phyloP scores from a whole-genome alignment of 1,140 invertebrate genomes.

The Dendrolimus punctatus region DNA sequence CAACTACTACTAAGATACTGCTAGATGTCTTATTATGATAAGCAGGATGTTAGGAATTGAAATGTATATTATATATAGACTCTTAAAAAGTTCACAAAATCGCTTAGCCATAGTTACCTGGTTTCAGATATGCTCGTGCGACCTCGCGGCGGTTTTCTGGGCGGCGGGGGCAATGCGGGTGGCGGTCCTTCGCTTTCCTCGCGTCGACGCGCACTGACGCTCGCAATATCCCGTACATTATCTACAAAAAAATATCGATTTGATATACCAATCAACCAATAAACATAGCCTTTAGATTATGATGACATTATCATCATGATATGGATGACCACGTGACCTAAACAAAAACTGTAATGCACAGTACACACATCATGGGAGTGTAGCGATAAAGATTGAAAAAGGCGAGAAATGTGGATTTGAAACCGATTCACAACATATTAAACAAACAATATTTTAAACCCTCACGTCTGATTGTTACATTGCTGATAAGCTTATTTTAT shows the following conservation, averaged over 20 bases:
- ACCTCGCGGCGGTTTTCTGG: slow-evolving; percentile 67
- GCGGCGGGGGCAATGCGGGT: slow-evolving; percentile 63
- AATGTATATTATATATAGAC: neutral
- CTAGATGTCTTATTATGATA: too few relatives aligned
- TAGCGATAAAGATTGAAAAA: too few relatives aligned
- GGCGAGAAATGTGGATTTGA: too few relatives aligned
- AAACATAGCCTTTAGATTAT: slow-evolving; percentile 5
- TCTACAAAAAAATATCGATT: slow-evolving; percentile 31
- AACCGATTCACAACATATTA: too few relatives aligned
- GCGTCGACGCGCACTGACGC: slow-evolving; percentile 37
- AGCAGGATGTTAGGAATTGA: too few relatives aligned
- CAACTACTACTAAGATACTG: too few relatives aligned
- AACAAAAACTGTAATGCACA: too few relatives aligned
- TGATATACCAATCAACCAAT: slow-evolving; percentile 24
- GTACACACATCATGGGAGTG: too few relatives aligned
- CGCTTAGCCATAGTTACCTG: slow-evolving; percentile 22
- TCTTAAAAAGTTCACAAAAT: neutral
- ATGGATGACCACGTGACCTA: neutral
- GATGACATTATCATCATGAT: slow-evolving; percentile 9
- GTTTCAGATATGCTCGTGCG: slow-evolving; percentile 39
- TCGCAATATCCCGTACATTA: slow-evolving; percentile 42
- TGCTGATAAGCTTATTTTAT: too few relatives aligned
- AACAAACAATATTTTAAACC: too few relatives aligned
- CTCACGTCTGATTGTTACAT: too few relatives aligned
- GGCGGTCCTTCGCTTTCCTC: slow-evolving; percentile 53